Conservation (phyloP, 2,888 invertebrate genomes). For the Lasioglossum figueresi region DNA sequence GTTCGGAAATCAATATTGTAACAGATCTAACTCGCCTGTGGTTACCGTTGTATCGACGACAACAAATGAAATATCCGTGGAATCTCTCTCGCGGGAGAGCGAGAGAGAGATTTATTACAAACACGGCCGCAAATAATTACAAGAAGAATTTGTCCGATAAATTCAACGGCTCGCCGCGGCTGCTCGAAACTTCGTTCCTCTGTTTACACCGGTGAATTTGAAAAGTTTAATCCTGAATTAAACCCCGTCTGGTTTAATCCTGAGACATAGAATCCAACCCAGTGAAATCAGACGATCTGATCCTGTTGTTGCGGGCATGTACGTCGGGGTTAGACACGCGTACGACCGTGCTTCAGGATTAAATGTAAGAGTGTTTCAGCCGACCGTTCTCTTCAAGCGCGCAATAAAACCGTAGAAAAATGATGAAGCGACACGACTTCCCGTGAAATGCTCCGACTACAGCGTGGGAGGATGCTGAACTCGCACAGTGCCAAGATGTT, state of each 20-base stretch:
- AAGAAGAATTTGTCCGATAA: background rate
- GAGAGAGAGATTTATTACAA: background rate
- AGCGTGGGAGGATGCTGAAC: background rate
- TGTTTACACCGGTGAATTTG: background rate
- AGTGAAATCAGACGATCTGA: background rate
- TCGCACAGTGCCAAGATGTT: background rate
- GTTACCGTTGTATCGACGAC: background rate
- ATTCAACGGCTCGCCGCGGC: background rate
- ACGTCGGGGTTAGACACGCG: background rate
- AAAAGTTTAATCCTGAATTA: background rate
- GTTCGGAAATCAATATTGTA: background rate
- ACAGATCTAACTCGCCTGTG: background rate
- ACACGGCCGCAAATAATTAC: background rate
- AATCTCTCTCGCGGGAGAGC: background rate
- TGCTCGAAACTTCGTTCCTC: background rate
- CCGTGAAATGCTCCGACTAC: background rate
- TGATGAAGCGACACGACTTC: background rate
- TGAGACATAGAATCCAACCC: background rate
- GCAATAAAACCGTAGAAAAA: background rate
- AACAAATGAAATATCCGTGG: background rate
- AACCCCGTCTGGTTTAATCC: background rate
- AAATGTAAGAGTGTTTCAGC: background rate
- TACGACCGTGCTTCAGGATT: background rate
- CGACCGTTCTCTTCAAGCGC: background rate
- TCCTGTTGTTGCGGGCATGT: background rate